Evolutionary conservation across 2,888 invertebrate genomes (phyloP), one percentile per base, ranked within the genome.

Genomic region (Synergus laeviventris): DNA sequence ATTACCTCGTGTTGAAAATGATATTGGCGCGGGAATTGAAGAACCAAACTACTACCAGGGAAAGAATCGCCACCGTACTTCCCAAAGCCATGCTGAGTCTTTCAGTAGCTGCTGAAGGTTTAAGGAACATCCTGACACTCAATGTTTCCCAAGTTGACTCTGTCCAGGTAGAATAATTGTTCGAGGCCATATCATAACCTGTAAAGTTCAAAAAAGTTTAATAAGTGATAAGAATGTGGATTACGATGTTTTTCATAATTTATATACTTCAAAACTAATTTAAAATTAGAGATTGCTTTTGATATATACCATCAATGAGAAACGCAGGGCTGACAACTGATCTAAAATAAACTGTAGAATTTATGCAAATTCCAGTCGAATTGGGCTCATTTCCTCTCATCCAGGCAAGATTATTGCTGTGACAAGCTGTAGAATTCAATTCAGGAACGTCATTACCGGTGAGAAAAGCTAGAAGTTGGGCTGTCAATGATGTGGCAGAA

Each of bases 301-400:
- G 3, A 54, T 31, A 21, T 24, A n/a, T 89, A 96, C 96, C 94
- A 82, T 93, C 91, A 82, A 95, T 94, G 11, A 93, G 90, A 89
- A 97, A 97, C 0, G 97, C 97, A n/a, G 97, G 97, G 90, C 97
- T 97, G 12, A 94, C 87, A 1, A 97, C 97, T 81, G 93, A 91
- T 59, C 95, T 95, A 81, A 93, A 94, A 88, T 95, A 96, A 89
- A 95, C 94, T 0, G 95, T 94, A 0, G 95, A 94, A 80, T 94
- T 92, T 61, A 95, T 93, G 87, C 97, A 97, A 74, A 94, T 91
- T 38, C 95, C 95, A n/a, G 91, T 94, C 31, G 92, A 92, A 86
- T 94, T 93, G 87, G 93, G 93, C 11, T 70, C 31, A 11, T 49
- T 31, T 9, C 94, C 94, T 24, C 93, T 93, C 91, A 95, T 93